These are phyloP conservation scores for Mirza zaza DNA, from an alignment of 2,113 vertebrate genomes.

Conservation along the genomic window DNA sequence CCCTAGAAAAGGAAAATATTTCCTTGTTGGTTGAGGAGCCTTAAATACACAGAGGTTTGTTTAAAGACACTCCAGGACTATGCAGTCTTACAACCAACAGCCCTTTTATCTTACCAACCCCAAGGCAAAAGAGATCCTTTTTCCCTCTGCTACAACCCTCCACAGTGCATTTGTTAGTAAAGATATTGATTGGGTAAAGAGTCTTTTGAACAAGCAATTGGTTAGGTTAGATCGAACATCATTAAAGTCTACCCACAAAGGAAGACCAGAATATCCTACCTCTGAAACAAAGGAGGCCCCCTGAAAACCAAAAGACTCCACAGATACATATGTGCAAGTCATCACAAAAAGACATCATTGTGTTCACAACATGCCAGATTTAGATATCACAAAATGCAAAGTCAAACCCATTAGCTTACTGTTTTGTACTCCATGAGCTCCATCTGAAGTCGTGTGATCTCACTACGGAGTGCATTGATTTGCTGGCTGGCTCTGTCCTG, in stretches of 20 bases:
- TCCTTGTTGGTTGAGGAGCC: neutral
- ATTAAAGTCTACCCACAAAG: neutral
- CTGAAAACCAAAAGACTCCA: neutral
- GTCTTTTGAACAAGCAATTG: neutral
- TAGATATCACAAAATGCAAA: neutral
- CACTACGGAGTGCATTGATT: conserved; percentile 93
- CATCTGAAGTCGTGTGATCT: conserved; percentile 97
- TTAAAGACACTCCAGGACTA: neutral
- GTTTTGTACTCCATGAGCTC: conserved; percentile 99
- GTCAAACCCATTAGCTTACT: conserved; percentile 82
- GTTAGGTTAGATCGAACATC: neutral
- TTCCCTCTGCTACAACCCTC: neutral
- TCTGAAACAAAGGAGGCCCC: neutral
- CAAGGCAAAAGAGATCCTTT: neutral
- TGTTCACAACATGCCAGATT: neutral
- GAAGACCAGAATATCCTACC: neutral
- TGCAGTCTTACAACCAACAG: neutral
- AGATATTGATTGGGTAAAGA: neutral
- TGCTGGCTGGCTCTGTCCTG: conserved; percentile 97
- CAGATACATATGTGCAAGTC: neutral
- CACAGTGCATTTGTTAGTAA: neutral
- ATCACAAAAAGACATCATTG: neutral
- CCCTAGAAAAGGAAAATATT: conserved; percentile 85
- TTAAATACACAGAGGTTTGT: neutral
- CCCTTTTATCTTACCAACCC: neutral